Conservation (phyloP, 2,797 vertebrate genomes). For the Merluccius polli region DNA sequence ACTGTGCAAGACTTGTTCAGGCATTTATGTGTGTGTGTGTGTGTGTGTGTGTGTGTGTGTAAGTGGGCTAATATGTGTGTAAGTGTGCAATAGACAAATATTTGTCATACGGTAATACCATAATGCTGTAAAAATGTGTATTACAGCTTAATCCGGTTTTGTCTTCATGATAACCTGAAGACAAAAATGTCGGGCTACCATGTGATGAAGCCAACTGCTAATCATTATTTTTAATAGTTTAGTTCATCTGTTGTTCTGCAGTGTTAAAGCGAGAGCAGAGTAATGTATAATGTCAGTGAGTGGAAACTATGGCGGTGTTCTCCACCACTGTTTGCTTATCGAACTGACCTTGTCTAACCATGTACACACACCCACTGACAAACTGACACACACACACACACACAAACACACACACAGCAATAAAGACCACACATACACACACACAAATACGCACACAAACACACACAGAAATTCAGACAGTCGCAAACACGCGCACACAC, state of each 20-base stretch:
- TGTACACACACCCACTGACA: neutral
- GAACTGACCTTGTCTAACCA: constrained; percentile 29
- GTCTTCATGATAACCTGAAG: neutral
- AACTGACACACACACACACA: neutral
- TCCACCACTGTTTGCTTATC: neutral
- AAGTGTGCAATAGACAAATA: neutral
- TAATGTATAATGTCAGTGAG: neutral
- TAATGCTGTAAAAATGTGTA: neutral
- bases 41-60: neutral
- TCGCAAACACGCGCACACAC: constrained; percentile 11
- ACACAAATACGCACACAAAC: constrained; percentile 5
- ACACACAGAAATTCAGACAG: neutral
- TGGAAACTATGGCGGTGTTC: neutral
- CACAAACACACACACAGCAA: neutral
- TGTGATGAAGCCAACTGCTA: neutral
- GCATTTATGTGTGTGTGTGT: neutral
- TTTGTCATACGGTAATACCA: neutral
- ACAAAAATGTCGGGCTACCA: neutral
- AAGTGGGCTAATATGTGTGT: neutral
- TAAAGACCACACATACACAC: constrained; percentile 15
- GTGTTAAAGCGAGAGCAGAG: neutral
- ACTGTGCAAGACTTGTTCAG: neutral
- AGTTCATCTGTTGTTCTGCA: neutral
- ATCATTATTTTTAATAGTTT: neutral
- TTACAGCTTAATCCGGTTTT: neutral